A percentile compares a stretch with the other conserved stretches of the same genome.
phyloP scores from a whole-genome alignment of 2,888 invertebrate genomes.

The Ceraclea dissimilis region DNA sequence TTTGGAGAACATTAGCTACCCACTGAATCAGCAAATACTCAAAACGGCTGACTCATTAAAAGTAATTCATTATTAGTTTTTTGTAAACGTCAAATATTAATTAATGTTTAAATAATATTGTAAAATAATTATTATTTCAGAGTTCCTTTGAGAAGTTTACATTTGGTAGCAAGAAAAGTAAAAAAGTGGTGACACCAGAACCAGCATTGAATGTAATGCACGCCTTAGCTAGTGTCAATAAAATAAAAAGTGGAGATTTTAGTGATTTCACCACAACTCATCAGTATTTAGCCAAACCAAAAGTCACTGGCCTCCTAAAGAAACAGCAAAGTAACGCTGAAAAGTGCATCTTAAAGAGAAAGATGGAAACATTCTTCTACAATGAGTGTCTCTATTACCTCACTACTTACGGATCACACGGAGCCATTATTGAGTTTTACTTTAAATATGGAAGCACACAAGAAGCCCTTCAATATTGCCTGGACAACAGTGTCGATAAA shows the following conservation, averaged over 20 bases:
- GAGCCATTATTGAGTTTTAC: constrained; percentile 67
- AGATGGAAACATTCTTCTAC: constrained; percentile 53
- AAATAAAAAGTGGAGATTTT: constrained; percentile 50
- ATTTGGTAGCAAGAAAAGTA: constrained; percentile 26
- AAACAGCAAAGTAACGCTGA: constrained; percentile 24
- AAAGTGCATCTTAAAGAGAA: constrained; percentile 35
- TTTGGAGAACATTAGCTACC: constrained; percentile 54
- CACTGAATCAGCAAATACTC: constrained; percentile 44
- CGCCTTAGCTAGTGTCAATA: constrained; percentile 49
- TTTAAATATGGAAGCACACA: constrained; percentile 62
- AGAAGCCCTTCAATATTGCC: constrained; percentile 62
- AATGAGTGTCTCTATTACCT: constrained; percentile 80
- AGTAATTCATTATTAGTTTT: constrained; percentile 29
- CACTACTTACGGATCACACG: constrained; percentile 68
- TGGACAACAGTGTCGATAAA: constrained; percentile 58
- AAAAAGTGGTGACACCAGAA: constrained; percentile 45
- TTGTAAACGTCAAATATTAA: background rate
- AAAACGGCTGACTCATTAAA: constrained; percentile 43
- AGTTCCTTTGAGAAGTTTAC: constrained; percentile 12
- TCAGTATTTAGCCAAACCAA: constrained; percentile 37
- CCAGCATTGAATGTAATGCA: constrained; percentile 55
- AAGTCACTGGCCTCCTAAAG: constrained; percentile 42
- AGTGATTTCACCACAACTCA: constrained; percentile 43
- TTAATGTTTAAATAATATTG: background rate
- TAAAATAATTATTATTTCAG: constrained; percentile 7